Evolutionary conservation across 2,888 invertebrate genomes (phyloP).

Genomic region (Scaptomyza reducta): DNA sequence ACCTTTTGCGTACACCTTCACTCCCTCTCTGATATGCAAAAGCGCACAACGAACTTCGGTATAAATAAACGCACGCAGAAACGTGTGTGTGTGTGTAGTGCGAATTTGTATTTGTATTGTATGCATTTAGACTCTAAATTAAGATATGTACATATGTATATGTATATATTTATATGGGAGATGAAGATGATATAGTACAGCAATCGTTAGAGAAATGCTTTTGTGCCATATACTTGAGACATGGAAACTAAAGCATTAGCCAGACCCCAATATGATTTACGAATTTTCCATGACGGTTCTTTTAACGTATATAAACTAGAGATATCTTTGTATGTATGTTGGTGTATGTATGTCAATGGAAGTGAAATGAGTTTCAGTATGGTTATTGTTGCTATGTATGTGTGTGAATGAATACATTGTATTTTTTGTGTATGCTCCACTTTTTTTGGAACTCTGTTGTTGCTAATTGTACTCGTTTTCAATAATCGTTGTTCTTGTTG

Average conservation of each 20-base stretch:
- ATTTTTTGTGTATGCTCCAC: slow-evolving; percentile 50
- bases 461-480: slow-evolving; percentile 67
- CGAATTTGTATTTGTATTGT: slow-evolving; percentile 56
- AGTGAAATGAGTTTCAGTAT: slow-evolving; percentile 27
- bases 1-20: slow-evolving; percentile 22
- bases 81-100: slow-evolving; percentile 41
- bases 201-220: slow-evolving; percentile 22
- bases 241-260: slow-evolving; percentile 39
- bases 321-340: slow-evolving; percentile 18
- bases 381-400: slow-evolving; percentile 40
- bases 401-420: slow-evolving; percentile 33
- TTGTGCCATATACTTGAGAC: slow-evolving; percentile 41
- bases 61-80: slow-evolving; percentile 68
- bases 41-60: slow-evolving; percentile 45
- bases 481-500: slow-evolving; percentile 41
- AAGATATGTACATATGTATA: slow-evolving; percentile 4
- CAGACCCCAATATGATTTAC: slow-evolving; percentile 41
- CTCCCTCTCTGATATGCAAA: slow-evolving; percentile 53
- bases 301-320: slow-evolving; percentile 31
- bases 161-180: not conserved
- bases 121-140: slow-evolving; percentile 45
- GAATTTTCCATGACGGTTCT: slow-evolving; percentile 67
- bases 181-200: slow-evolving; percentile 7
- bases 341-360: slow-evolving; percentile 3
- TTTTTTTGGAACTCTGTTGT: slow-evolving; percentile 51